Evolutionary conservation across 2,797 vertebrate genomes (phyloP), one percentile per base, ranked within the genome.

Genomic region (Octomys mimax): DNA sequence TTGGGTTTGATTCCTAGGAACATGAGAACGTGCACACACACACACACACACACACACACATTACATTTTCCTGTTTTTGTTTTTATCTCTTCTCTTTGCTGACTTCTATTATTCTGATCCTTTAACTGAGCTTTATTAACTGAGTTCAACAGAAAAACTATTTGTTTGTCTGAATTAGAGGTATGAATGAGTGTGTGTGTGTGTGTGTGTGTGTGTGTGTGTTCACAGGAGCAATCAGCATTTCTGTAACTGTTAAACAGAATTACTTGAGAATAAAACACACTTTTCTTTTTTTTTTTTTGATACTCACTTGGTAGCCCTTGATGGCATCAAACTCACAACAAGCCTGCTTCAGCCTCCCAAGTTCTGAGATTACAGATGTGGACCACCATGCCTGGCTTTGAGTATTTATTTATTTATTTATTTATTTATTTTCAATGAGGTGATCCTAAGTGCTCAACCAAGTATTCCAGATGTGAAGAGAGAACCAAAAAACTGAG

Each of bases 241-340:
- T 92, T 62, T 79, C 49, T 73, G 7, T 71, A 83, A 61, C 19
- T 90, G 22, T 39, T 73, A 85, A 92, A 77, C 26, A 94, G 42
- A 94, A 42, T 24, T 42, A 70, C 19, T 42, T 75, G 33, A n/a
- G 46, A 8, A 77, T 12, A 57, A 92, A 26, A 24, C 46, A 31
- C 4, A 7, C 16, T 71, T 5, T 28, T 22, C 59, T 87, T 79
- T 33, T 16, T 68, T 16, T 68, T 79, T 36, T 16, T 68, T 33
- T 68, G 64, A 18, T 31, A 33, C 14, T 68, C 31, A 68, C 64
- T n/a, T 68, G 33, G 31, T n/a, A 33, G 66, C 16, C 16, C 33
- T n/a, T 12, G 66, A 14, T n/a, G 33, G 16, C 66, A 31, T n/a
- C 6, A 5, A n/a, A 68, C 16, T 8, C 16, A 18, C 16, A n/a